Evolutionary conservation across 2,113 vertebrate genomes (phyloP).

Genomic region (Butastur rufipennis): DNA sequence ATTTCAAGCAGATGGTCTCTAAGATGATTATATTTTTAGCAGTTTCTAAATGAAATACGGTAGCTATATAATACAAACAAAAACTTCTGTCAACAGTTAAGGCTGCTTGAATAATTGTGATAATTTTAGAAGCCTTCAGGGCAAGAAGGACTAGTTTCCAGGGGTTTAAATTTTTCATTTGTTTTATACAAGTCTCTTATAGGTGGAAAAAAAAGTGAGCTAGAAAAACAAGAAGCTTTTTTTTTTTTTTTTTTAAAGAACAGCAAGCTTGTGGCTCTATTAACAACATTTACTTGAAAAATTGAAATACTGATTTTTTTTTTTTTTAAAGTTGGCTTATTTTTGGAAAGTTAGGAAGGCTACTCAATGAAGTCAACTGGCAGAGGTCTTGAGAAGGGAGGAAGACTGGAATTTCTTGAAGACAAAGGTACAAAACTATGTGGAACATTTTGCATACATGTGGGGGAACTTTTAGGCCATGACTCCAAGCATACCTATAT

Average conservation of each 20-base stretch:
- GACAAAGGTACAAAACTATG: neutral
- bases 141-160: neutral
- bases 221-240: neutral
- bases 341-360: neutral
- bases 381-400: neutral
- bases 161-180: neutral
- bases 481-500: neutral
- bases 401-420: neutral
- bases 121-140: neutral
- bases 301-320: too few relatives aligned
- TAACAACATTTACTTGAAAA: neutral
- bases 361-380: neutral
- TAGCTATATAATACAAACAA: constrained; percentile 49
- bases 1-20: constrained; percentile 46
- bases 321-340: neutral
- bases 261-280: neutral
- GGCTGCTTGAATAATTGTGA: neutral
- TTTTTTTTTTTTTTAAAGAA: neutral
- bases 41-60: constrained; percentile 28
- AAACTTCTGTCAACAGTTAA: constrained; percentile 17
- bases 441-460: neutral
- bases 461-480: neutral
- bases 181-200: neutral
- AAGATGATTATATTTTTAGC: constrained; percentile 40
- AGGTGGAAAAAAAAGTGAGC: neutral